Conservation (phyloP, 2,797 vertebrate species). For the Masticophis lateralis region DNA sequence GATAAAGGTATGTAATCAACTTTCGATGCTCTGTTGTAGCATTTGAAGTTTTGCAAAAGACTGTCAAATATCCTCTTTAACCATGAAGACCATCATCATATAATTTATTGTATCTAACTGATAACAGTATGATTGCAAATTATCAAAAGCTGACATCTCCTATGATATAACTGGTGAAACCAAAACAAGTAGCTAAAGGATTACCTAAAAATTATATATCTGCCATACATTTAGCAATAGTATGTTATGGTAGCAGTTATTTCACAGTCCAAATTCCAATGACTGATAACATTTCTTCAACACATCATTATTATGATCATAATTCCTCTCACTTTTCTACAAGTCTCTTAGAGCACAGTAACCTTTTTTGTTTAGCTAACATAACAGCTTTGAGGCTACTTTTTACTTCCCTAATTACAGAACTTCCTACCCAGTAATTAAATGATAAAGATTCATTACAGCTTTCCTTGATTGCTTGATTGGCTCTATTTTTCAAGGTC, state of each 20-base stretch:
- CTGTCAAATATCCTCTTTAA: neutral
- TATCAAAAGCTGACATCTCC: neutral
- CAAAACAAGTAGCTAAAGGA: neutral
- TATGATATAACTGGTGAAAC: neutral
- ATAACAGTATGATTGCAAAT: neutral
- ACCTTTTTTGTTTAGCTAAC: neutral
- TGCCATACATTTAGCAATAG: neutral
- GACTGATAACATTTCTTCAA: neutral
- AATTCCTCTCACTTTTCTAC: neutral
- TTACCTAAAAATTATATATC: neutral
- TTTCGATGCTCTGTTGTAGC: neutral
- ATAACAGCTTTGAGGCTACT: neutral
- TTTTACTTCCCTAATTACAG: constrained; percentile 28
- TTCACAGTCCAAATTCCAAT: neutral
- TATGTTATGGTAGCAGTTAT: neutral
- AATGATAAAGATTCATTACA: constrained; percentile 38
- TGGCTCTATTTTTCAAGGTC: constrained; percentile 40
- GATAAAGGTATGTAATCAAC: neutral
- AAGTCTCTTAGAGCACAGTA: neutral
- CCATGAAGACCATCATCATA: neutral
- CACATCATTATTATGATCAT: neutral
- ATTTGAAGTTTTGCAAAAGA: neutral
- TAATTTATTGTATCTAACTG: neutral
- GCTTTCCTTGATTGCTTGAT: constrained; percentile 42
- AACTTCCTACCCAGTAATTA: constrained; percentile 40